A percentile compares a stretch with the other conserved stretches of the same genome.
These are phyloP conservation scores for Alosa alosa DNA, from an alignment of 2,113 vertebrate species.

Conservation along the genomic window DNA sequence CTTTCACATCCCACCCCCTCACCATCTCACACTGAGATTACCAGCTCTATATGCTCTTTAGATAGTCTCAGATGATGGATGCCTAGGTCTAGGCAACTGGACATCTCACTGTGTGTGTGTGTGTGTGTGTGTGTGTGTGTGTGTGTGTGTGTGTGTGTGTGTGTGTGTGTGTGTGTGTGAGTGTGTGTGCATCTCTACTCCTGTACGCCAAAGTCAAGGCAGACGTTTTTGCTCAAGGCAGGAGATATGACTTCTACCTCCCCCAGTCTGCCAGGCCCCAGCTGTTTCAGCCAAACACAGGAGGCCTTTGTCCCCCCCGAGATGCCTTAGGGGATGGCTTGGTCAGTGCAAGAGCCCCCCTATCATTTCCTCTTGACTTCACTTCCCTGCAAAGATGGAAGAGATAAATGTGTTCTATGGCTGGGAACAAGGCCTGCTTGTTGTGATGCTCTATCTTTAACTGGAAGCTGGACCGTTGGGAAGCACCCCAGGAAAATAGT, in stretches of 20 bases:
- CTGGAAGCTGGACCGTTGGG: too few species aligned
- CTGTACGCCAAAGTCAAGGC: neutral
- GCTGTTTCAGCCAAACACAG: neutral
- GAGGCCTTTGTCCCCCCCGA: neutral
- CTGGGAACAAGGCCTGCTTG: neutral
- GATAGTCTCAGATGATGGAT: neutral
- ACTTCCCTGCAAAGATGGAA: neutral
- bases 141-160: conserved; percentile 8
- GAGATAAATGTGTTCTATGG: neutral
- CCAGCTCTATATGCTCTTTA: neutral
- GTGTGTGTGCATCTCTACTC: neutral
- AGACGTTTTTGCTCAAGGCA: neutral
- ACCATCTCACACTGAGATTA: neutral
- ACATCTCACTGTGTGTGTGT: neutral
- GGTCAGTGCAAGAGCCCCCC: neutral
- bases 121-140: neutral
- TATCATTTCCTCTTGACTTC: too few species aligned
- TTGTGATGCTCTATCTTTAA: neutral
- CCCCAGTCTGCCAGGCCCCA: neutral
- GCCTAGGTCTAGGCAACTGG: neutral
- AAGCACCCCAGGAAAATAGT: neutral
- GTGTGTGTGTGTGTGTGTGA: neutral
- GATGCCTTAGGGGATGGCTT: neutral
- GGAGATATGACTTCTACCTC: conserved; percentile 5
- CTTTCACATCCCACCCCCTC: conserved; percentile 27